A percentile compares a stretch with the other conserved stretches of the same genome.
Evolutionary conservation across 2,113 vertebrate genomes (phyloP).

Genomic region (Mixornis gularis): DNA sequence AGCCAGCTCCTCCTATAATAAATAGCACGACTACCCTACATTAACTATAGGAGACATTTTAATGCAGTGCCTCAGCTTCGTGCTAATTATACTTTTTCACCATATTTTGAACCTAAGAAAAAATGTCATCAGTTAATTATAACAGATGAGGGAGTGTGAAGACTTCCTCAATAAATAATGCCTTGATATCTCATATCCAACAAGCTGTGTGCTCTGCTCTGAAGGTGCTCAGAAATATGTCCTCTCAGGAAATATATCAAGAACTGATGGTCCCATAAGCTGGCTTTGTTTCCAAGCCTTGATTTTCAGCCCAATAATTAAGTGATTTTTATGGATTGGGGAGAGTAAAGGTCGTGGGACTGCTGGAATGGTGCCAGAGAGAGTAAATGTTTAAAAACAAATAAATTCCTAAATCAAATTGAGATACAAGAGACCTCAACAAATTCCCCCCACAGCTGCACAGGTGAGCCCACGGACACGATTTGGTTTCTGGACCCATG

Average conservation of each 20-base stretch:
- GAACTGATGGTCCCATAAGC: constrained; percentile 42
- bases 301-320: constrained; percentile 58
- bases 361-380: constrained; percentile 13
- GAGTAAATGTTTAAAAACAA: constrained; percentile 16
- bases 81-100: constrained; percentile 66
- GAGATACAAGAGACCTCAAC: not conserved
- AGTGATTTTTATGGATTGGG: constrained; percentile 47
- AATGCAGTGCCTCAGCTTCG: constrained; percentile 52
- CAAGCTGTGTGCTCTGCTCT: constrained; percentile 24
- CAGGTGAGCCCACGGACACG: fast-evolving
- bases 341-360: constrained; percentile 45
- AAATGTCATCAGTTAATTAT: constrained; percentile 59
- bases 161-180: constrained; percentile 62
- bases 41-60: constrained; percentile 63
- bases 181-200: constrained; percentile 59
- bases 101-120: constrained; percentile 61
- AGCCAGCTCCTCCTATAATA: constrained; percentile 57
- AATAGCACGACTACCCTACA: constrained; percentile 45
- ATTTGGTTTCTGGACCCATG: not conserved
- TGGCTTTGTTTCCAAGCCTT: constrained; percentile 57
- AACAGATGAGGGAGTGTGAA: constrained; percentile 63
- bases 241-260: constrained; percentile 53
- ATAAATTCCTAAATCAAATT: constrained; percentile 48
- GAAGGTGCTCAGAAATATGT: constrained; percentile 53
- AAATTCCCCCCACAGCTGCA: not conserved